phyloP scores from a whole-genome alignment of 2,113 vertebrate genomes.

The Dromiciops gliroides region DNA sequence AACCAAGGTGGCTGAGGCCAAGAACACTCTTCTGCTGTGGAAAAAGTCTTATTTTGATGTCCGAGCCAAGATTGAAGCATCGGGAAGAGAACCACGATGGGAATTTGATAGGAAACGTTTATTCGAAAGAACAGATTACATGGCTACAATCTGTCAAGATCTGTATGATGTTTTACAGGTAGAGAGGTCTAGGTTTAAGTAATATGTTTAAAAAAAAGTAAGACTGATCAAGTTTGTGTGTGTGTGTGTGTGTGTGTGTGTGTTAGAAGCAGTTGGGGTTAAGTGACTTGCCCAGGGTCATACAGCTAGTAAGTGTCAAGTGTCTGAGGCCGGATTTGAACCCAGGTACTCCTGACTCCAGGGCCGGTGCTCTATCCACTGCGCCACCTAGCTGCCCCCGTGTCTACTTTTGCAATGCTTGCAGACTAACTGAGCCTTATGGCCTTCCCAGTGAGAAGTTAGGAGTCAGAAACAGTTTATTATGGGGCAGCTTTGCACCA shows the following conservation, averaged over 20 bases:
- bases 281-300: neutral
- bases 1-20: conserved; percentile 86
- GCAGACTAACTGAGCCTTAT: neutral
- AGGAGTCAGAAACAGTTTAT: too few species aligned
- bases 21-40: conserved; percentile 89
- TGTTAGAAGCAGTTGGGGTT: too few species aligned
- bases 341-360: too few species aligned
- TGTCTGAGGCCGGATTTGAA: neutral
- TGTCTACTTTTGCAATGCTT: neutral
- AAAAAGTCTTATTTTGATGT: conserved; percentile 90
- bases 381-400: too few species aligned
- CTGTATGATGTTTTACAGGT: conserved; percentile 91
- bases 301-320: neutral
- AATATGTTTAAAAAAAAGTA: rapidly evolving
- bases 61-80: conserved; percentile 90
- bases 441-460: too few species aligned
- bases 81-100: conserved; percentile 88
- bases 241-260: too few species aligned
- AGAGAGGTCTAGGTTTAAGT: neutral
- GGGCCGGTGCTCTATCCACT: too few species aligned
- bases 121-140: conserved; percentile 94
- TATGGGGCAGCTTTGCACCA: neutral
- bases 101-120: conserved; percentile 94
- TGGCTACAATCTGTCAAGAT: conserved; percentile 92
- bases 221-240: rapidly evolving